phyloP scores from a whole-genome alignment of 2,888 invertebrate species.

The Acheta domesticus region DNA sequence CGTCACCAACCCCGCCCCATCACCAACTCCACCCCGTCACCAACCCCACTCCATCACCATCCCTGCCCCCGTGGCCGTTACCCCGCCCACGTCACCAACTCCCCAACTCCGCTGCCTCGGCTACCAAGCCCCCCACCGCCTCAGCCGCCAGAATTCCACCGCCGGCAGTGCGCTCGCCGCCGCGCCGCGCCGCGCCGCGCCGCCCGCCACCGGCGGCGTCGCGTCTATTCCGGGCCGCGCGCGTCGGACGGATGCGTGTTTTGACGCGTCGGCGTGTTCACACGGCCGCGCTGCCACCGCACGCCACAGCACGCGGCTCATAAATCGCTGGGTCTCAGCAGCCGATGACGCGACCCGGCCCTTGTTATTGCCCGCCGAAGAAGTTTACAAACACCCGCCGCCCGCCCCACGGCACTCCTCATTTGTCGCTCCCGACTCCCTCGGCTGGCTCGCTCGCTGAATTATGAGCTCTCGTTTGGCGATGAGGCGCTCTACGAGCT shows the following conservation, averaged over 20 bases:
- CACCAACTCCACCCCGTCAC: no score
- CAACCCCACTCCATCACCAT: no score
- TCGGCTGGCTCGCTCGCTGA: background rate
- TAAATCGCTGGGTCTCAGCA: background rate
- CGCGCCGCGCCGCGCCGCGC: no score
- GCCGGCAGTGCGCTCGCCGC: no score
- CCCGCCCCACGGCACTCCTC: background rate
- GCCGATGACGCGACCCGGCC: background rate
- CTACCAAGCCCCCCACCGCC: no score
- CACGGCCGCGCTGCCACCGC: background rate
- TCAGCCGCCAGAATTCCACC: no score
- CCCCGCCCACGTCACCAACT: no score
- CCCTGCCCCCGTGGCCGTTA: no score
- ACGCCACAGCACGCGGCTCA: background rate
- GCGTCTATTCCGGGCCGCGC: slow-evolving; percentile 3
- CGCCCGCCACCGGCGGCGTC: background rate
- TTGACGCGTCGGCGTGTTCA: slow-evolving; percentile 18
- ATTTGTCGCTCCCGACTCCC: background rate
- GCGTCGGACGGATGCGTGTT: background rate
- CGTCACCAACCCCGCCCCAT: no score
- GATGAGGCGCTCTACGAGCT: background rate
- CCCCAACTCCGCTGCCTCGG: no score
- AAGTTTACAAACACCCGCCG: slow-evolving; percentile 18
- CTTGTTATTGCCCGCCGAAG: background rate
- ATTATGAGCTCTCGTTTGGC: background rate